Evolutionary conservation across 2,113 vertebrate genomes (phyloP).

Genomic region (Misgurnus mizolepis): DNA sequence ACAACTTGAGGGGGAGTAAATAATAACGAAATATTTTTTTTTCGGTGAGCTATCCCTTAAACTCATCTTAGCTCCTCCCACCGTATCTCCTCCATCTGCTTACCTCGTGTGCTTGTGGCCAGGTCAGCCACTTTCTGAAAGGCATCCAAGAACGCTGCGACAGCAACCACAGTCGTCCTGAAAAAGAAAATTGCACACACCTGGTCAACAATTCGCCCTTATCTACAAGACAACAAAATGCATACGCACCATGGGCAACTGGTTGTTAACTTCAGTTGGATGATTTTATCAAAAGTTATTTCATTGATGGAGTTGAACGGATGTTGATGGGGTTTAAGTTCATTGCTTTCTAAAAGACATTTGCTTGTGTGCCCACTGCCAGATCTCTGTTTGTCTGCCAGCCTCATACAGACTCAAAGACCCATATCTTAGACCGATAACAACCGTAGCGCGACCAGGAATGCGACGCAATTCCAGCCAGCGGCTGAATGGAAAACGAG

Average conservation of each 20-base stretch:
- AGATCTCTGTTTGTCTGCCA: constrained; percentile 18
- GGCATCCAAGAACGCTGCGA: constrained; percentile 79
- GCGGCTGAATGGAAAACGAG: background rate
- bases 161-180: constrained; percentile 76
- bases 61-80: background rate
- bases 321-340: constrained; percentile 11
- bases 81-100: constrained; percentile 33
- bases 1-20: too few relatives aligned
- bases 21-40: too few relatives aligned
- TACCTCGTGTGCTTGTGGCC: constrained; percentile 83
- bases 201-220: constrained; percentile 19
- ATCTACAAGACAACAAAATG: background rate
- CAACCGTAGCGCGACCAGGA: background rate
- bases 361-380: constrained; percentile 6
- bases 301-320: constrained; percentile 5
- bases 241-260: constrained; percentile 6
- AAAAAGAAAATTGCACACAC: constrained; percentile 44
- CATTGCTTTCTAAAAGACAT: constrained; percentile 9
- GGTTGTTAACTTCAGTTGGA: constrained; percentile 13
- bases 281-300: constrained; percentile 6
- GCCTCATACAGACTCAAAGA: constrained; percentile 16
- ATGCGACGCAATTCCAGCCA: background rate
- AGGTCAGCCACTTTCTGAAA: constrained; percentile 85
- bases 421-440: background rate
- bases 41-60: background rate